phyloP scores from a whole-genome alignment of 2,113 vertebrate species.

The Mobula hypostoma region DNA sequence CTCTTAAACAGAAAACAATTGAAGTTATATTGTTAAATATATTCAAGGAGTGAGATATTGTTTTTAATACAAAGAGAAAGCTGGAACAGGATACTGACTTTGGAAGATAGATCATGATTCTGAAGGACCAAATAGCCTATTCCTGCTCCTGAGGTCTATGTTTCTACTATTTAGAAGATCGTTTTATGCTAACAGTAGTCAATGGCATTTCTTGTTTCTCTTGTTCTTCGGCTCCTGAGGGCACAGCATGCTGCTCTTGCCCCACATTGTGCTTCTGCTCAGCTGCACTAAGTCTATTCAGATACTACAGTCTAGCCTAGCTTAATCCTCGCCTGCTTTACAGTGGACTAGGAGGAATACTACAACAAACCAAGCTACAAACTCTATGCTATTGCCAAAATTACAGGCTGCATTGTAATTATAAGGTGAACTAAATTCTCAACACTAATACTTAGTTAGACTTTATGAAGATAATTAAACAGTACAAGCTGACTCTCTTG shows the following conservation, averaged over 20 bases:
- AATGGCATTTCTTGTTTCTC: background rate
- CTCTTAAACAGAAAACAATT: too few species aligned
- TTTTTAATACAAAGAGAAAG: too few species aligned
- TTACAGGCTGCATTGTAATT: background rate
- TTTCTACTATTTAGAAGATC: background rate
- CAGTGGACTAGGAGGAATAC: background rate
- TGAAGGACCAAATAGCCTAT: too few species aligned
- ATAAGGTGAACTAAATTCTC: background rate
- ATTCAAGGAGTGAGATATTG: too few species aligned
- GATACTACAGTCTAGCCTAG: background rate
- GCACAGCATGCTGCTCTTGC: too few species aligned
- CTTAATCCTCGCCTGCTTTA: background rate
- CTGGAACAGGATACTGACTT: too few species aligned
- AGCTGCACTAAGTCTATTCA: background rate
- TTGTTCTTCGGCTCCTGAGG: background rate
- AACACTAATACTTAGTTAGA: background rate
- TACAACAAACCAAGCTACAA: too few species aligned
- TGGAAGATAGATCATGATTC: too few species aligned
- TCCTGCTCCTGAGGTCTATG: too few species aligned
- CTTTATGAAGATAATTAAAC: background rate
- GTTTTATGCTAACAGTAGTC: background rate
- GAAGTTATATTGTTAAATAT: too few species aligned
- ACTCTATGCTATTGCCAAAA: background rate
- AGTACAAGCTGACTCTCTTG: too few species aligned
- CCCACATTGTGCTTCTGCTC: background rate